Evolutionary conservation across 1,140 invertebrate genomes (phyloP).

Genomic region (Phortica variegata): DNA sequence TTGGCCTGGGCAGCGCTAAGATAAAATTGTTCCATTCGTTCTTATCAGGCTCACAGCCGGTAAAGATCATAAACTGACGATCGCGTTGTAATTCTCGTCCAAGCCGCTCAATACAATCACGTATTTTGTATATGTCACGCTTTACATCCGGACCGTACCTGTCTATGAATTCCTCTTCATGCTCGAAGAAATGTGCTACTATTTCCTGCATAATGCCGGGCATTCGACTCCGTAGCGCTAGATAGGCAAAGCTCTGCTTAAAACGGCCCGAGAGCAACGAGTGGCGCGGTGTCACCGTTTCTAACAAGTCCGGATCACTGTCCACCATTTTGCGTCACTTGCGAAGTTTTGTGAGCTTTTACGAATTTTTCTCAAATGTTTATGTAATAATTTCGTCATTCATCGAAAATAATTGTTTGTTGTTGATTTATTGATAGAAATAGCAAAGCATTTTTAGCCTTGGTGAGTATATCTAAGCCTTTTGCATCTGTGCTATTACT

Average conservation of each 20-base stretch:
- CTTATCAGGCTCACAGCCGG: constrained; percentile 31
- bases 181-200: background rate
- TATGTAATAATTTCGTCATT: no score
- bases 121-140: constrained; percentile 17
- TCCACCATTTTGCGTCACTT: background rate
- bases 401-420: no score
- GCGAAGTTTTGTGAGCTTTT: no score
- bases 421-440: no score
- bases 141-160: constrained; percentile 16
- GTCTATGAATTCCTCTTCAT: background rate
- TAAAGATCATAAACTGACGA: constrained; percentile 21
- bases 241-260: constrained; percentile 40
- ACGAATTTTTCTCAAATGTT: no score
- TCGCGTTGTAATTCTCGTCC: constrained; percentile 21
- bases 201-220: constrained; percentile 35
- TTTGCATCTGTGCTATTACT: no score
- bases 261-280: constrained; percentile 33
- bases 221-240: constrained; percentile 24
- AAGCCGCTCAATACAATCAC: constrained; percentile 15
- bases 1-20: constrained; percentile 20
- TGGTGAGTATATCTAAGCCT: no score
- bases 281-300: constrained; percentile 28
- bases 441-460: no score
- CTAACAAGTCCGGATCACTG: background rate
- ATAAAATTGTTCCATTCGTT: constrained; percentile 39